Conservation (phyloP, 1,140 invertebrate genomes). For the Dendrolimus kikuchii region DNA sequence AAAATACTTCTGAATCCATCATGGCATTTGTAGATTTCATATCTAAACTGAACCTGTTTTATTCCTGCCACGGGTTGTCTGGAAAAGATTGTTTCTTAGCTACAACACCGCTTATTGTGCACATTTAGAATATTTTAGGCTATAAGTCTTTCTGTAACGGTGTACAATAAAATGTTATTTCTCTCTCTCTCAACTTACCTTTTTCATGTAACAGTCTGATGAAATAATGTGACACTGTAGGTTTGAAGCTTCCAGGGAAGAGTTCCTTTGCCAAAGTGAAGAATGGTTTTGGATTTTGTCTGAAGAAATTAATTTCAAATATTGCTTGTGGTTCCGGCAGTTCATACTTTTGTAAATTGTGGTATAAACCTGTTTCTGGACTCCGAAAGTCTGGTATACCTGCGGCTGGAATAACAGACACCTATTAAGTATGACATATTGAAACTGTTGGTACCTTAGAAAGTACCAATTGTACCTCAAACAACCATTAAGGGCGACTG, state of each 20-base stretch:
- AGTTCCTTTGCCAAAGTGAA: constrained; percentile 89
- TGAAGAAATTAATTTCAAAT: constrained; percentile 91
- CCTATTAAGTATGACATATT: neutral
- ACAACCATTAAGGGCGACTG: no score
- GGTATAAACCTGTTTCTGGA: constrained; percentile 92
- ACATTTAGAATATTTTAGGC: no score
- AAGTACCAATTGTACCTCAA: no score
- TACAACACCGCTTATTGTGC: no score
- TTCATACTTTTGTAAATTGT: constrained; percentile 93
- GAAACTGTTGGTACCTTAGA: constrained; percentile 2
- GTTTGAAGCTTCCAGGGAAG: constrained; percentile 87
- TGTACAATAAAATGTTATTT: no score
- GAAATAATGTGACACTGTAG: constrained; percentile 89
- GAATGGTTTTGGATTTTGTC: constrained; percentile 88
- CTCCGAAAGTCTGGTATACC: constrained; percentile 96
- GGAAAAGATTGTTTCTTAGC: no score
- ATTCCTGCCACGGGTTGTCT: no score
- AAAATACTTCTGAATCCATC: no score
- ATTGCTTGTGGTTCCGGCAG: constrained; percentile 96
- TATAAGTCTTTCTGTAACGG: no score
- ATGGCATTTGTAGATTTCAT: no score
- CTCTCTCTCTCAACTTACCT: constrained; percentile 43
- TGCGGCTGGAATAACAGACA: constrained; percentile 78
- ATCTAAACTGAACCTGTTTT: no score
- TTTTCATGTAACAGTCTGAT: constrained; percentile 86